Conservation (phyloP, 2,113 vertebrate species). For the Equus przewalskii region DNA sequence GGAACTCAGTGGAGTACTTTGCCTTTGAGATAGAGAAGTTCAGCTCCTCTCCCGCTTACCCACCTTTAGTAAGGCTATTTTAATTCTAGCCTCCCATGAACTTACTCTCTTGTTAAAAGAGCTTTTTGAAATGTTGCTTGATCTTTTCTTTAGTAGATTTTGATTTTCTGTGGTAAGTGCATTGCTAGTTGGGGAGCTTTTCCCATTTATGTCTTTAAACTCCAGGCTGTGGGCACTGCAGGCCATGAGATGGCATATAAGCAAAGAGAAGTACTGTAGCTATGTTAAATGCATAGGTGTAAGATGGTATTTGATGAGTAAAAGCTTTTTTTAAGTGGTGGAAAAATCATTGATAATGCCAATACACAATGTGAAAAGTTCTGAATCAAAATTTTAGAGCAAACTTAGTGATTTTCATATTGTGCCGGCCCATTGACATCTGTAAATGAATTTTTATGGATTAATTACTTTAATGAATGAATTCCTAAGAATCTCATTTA, state of each 20-base stretch:
- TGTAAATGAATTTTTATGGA: neutral
- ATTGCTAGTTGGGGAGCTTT: neutral
- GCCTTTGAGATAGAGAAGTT: neutral
- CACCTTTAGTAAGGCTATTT: neutral
- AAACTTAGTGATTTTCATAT: neutral
- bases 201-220: neutral
- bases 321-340: neutral
- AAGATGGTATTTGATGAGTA: neutral
- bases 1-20: neutral
- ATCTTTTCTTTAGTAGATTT: neutral
- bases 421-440: neutral
- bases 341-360: neutral
- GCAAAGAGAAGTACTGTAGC: neutral
- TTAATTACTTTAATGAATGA: neutral
- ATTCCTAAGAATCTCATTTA: neutral
- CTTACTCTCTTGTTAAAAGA: slow-evolving; percentile 7
- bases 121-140: neutral
- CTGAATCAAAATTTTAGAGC: neutral
- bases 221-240: neutral
- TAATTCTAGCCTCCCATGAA: neutral
- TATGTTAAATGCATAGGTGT: neutral
- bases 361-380: neutral
- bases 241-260: neutral
- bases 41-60: neutral
- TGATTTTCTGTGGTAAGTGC: neutral